A percentile compares a stretch with the other conserved stretches of the same genome.
Evolutionary conservation across 2,888 invertebrate genomes (phyloP).

Genomic region (Brachyptera putata): DNA sequence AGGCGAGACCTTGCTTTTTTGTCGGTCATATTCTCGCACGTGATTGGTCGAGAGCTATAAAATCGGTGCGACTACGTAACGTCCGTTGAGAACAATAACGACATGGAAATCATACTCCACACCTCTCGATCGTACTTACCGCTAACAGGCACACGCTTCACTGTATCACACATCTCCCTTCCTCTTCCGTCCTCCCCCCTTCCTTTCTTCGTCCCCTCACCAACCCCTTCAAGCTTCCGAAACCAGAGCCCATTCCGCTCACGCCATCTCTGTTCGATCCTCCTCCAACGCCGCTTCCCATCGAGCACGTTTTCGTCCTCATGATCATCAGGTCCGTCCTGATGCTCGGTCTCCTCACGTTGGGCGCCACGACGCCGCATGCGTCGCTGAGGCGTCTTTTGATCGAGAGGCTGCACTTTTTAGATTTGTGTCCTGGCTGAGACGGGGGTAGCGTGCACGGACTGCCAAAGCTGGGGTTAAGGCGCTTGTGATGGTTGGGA

Average conservation of each 20-base stretch:
- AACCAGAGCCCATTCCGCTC: slow-evolving; percentile 45
- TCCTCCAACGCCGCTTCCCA: slow-evolving; percentile 22
- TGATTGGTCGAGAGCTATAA: too few species aligned
- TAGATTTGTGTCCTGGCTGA: slow-evolving; percentile 59
- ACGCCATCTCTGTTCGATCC: slow-evolving; percentile 40
- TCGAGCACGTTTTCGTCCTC: slow-evolving; percentile 64
- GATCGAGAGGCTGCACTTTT: slow-evolving; percentile 74
- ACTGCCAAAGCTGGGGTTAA: slow-evolving; percentile 66
- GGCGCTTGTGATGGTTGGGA: slow-evolving; percentile 78
- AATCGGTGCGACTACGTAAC: too few species aligned
- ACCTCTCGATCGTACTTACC: too few species aligned
- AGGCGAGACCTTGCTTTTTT: too few species aligned
- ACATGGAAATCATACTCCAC: too few species aligned
- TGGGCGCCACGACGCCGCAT: slow-evolving; percentile 84
- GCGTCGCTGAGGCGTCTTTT: slow-evolving; percentile 80
- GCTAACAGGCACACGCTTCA: too few species aligned
- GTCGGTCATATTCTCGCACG: too few species aligned
- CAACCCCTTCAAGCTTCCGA: slow-evolving; percentile 44
- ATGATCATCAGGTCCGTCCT: slow-evolving; percentile 84
- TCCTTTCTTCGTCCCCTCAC: slow-evolving; percentile 37
- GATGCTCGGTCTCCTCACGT: slow-evolving; percentile 80
- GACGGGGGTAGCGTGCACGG: slow-evolving; percentile 71
- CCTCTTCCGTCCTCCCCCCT: slow-evolving; percentile 47
- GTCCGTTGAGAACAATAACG: too few species aligned
- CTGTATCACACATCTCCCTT: slow-evolving; percentile 51